These are phyloP conservation scores for Meteorus colon DNA, from an alignment of 2,888 invertebrate species.

Conservation along the genomic window DNA sequence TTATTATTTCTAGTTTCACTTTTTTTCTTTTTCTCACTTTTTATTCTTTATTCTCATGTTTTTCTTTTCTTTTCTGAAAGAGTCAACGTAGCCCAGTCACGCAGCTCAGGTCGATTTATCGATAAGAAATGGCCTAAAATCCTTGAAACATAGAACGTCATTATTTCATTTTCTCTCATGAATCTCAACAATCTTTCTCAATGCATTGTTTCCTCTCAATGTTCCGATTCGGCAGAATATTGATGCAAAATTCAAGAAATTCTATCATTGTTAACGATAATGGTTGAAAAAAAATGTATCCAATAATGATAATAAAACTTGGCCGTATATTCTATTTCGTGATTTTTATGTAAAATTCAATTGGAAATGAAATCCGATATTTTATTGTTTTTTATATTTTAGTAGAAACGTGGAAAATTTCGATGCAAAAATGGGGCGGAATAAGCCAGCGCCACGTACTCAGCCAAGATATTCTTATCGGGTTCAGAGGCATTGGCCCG, in stretches of 20 bases:
- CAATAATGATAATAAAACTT: background rate
- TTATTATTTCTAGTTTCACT: background rate
- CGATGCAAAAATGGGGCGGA: slow-evolving; percentile 28
- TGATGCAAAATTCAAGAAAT: background rate
- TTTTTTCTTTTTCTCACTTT: background rate
- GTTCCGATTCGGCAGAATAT: background rate
- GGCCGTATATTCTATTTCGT: background rate
- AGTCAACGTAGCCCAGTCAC: slow-evolving; percentile 36
- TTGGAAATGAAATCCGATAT: slow-evolving; percentile 6
- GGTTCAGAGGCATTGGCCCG: slow-evolving; percentile 30
- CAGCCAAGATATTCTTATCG: slow-evolving; percentile 27
- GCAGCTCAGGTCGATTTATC: slow-evolving; percentile 35
- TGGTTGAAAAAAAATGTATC: background rate
- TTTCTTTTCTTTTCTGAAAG: background rate
- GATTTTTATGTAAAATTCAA: background rate
- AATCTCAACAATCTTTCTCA: slow-evolving; percentile 10
- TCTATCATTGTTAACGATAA: background rate
- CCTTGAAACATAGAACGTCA: slow-evolving; percentile 6
- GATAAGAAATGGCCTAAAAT: slow-evolving; percentile 36
- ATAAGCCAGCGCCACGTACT: slow-evolving; percentile 24
- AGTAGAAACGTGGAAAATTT: background rate
- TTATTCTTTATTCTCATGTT: background rate
- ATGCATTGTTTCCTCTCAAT: slow-evolving; percentile 3
- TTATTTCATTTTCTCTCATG: slow-evolving; percentile 16
- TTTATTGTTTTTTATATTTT: slow-evolving; percentile 6